These are phyloP conservation scores for Ctenopoma multispine DNA, from an alignment of 2,797 vertebrate species.

Conservation along the genomic window DNA sequence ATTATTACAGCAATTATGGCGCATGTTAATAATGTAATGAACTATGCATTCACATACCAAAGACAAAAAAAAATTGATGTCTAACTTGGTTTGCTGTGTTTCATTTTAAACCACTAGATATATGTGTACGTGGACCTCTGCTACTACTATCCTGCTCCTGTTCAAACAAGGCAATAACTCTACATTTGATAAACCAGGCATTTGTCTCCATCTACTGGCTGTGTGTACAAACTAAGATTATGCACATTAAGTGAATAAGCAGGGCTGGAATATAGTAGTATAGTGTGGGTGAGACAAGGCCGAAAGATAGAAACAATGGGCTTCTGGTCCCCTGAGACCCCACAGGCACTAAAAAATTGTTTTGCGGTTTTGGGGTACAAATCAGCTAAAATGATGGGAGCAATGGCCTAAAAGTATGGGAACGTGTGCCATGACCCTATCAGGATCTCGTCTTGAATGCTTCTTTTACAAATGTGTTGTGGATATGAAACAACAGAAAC, in stretches of 20 bases:
- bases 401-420: too few relatives aligned
- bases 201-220: slow-evolving; percentile 76
- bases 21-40: too few relatives aligned
- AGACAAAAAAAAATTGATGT: too few relatives aligned
- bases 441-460: too few relatives aligned
- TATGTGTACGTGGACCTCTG: neutral
- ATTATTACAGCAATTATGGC: neutral
- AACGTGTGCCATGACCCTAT: too few relatives aligned
- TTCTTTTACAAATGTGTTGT: too few relatives aligned
- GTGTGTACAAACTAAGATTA: neutral
- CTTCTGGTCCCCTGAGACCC: neutral
- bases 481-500: too few relatives aligned
- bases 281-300: neutral
- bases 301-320: neutral
- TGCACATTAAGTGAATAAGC: neutral
- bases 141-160: neutral
- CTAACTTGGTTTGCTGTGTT: neutral
- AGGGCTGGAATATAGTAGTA: too few relatives aligned
- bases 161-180: neutral
- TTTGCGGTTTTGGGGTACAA: neutral
- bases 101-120: too few relatives aligned
- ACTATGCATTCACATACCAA: too few relatives aligned
- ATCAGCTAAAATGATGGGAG: neutral
- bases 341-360: too few relatives aligned
- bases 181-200: neutral